A percentile compares a stretch with the other conserved stretches of the same genome.
These are phyloP conservation scores for Gasteruption jaculator DNA, from an alignment of 2,888 invertebrate genomes.

Conservation along the genomic window DNA sequence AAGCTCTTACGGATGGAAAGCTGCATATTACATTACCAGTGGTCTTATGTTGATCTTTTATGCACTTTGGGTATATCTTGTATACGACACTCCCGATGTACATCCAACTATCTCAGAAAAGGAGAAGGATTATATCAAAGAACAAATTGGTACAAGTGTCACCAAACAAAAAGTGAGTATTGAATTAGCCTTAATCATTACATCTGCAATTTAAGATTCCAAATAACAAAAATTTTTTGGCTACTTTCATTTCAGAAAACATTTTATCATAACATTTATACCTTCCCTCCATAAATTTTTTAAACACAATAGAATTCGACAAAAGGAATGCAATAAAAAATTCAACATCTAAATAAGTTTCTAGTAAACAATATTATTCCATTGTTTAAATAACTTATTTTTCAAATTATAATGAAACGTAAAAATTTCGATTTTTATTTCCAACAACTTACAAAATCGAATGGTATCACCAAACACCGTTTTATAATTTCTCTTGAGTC, in stretches of 20 bases:
- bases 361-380: too few species aligned
- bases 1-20: slow-evolving; percentile 63
- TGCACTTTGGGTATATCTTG: slow-evolving; percentile 61
- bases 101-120: slow-evolving; percentile 62
- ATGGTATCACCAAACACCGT: not conserved
- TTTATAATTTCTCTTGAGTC: slow-evolving; percentile 8
- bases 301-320: too few species aligned
- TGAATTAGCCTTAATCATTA: too few species aligned
- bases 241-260: too few species aligned
- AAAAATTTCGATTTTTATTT: not conserved
- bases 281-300: too few species aligned
- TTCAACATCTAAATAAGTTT: too few species aligned
- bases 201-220: too few species aligned
- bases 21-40: slow-evolving; percentile 65
- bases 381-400: not conserved
- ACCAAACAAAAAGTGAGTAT: slow-evolving; percentile 39
- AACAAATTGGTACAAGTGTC: slow-evolving; percentile 41
- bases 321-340: too few species aligned
- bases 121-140: slow-evolving; percentile 61
- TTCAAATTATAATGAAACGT: not conserved
- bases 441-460: not conserved
- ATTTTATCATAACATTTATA: too few species aligned
- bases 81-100: slow-evolving; percentile 62
- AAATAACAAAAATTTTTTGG: too few species aligned
- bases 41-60: slow-evolving; percentile 59